Percentiles rank a stretch among this genome's conserved stretches.
phyloP scores from a whole-genome alignment of 2,888 invertebrate species.

The Phlogophora meticulosa region DNA sequence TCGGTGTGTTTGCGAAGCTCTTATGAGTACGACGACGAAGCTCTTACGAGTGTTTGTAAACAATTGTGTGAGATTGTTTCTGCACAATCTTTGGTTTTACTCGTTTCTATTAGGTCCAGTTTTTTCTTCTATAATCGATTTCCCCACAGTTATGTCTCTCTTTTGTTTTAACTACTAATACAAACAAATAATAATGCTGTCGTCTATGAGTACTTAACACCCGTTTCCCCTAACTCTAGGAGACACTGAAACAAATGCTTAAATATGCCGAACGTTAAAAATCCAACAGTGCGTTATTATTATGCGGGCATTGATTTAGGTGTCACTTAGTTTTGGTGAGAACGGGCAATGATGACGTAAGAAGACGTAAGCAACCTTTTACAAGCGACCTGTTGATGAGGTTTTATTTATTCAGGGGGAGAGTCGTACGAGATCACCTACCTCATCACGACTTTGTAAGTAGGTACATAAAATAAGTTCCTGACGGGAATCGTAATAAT shows the following conservation, averaged over 20 bases:
- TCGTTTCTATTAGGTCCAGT: too few relatives aligned
- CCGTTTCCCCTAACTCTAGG: too few relatives aligned
- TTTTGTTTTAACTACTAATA: too few relatives aligned
- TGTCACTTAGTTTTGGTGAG: too few relatives aligned
- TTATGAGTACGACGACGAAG: not conserved
- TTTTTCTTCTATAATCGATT: not conserved
- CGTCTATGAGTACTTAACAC: too few relatives aligned
- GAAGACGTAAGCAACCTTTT: conserved; percentile 6
- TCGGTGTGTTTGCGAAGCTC: conserved; percentile 9
- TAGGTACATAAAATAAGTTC: not conserved
- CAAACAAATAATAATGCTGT: too few relatives aligned
- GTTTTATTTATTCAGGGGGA: conserved; percentile 34
- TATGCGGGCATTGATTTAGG: too few relatives aligned
- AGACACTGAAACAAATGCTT: too few relatives aligned
- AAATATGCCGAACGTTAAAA: too few relatives aligned
- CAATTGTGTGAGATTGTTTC: not conserved
- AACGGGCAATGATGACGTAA: not conserved
- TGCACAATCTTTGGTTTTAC: not conserved
- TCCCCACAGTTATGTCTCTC: not conserved
- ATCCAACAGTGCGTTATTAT: too few relatives aligned
- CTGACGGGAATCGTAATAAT: not conserved
- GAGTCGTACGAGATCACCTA: not conserved
- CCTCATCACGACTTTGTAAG: not conserved
- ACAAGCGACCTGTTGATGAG: conserved; percentile 42
- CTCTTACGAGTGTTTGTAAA: not conserved